Conservation (phyloP, 2,888 invertebrate species). For the Eilema depressum region DNA sequence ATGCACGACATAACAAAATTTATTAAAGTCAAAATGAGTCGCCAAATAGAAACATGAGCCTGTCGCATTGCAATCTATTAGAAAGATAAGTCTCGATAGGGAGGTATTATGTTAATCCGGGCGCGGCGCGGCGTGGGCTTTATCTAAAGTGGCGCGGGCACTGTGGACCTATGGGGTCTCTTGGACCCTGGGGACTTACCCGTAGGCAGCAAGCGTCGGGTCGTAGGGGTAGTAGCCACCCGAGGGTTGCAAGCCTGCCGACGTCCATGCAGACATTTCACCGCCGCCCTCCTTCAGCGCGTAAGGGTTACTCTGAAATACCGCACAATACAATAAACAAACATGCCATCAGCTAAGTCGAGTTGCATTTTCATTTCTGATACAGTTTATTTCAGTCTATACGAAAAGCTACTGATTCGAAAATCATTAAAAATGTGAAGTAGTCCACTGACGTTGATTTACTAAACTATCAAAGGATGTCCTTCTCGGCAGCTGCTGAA, state of each 20-base stretch:
- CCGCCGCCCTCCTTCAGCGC: slow-evolving; percentile 94
- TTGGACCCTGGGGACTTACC: slow-evolving; percentile 90
- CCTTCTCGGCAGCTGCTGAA: neutral
- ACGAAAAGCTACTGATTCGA: neutral
- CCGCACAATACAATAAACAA: slow-evolving; percentile 68
- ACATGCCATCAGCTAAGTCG: slow-evolving; percentile 43
- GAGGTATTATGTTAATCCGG: slow-evolving; percentile 82
- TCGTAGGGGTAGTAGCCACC: slow-evolving; percentile 97
- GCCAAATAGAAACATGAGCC: slow-evolving; percentile 81
- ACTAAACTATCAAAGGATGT: neutral
- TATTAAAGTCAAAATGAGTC: slow-evolving; percentile 77
- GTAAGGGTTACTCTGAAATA: slow-evolving; percentile 95
- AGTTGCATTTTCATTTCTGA: slow-evolving; percentile 30
- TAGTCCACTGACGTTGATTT: neutral
- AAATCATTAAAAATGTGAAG: neutral
- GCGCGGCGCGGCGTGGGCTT: slow-evolving; percentile 76
- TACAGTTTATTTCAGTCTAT: slow-evolving; percentile 44
- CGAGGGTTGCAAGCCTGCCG: slow-evolving; percentile 95
- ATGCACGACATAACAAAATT: slow-evolving; percentile 75
- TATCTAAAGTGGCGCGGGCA: slow-evolving; percentile 82
- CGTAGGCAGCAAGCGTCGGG: slow-evolving; percentile 96
- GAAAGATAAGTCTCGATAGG: slow-evolving; percentile 81
- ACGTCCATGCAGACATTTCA: slow-evolving; percentile 97
- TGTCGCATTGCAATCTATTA: slow-evolving; percentile 85
- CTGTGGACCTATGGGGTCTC: slow-evolving; percentile 69